Evolutionary conservation across 1,140 invertebrate species (phyloP), one percentile per base, ranked within the genome.

Genomic region (Dinothrombium tinctorium): DNA sequence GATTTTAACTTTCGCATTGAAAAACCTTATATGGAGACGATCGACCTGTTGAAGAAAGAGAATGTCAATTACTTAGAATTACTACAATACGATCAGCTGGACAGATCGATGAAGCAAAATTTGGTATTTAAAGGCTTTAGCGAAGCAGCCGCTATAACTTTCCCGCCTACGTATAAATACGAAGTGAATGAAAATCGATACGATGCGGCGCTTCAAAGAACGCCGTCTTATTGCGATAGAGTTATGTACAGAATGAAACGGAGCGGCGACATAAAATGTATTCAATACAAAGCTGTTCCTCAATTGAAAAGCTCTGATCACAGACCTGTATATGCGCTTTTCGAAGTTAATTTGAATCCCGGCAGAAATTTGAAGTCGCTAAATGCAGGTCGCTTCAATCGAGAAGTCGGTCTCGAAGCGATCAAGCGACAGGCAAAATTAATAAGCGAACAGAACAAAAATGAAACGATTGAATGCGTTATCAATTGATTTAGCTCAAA

Each of bases 121-220:
- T n/a, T 26, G 6, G 26, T 38, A 23, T 38, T 38, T 12, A 9
- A 38, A 25, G 22, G 24, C 24, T 69, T 68, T 48, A 50, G 58
- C 50, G 87, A 94, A 64, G 82, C 77, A 1, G 69, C 74, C 19
- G 22, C 21, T 17, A 82, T 92, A 38, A 76, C 71, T 12, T 94
- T 94, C 63, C 71, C 75, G 14, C 86, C 86, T 8, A 90, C 84
- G 0, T 94, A 87, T 56, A 94, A 94, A 69, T 92, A 83, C 58
- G 80, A 89, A 58, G 72, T 76, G 15, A 78, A 79, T 15, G 82
- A 77, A 7, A 73, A 84, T 57, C 70, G 71, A 51, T 89, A 83
- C 56, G 83, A 90, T 60, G 77, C 78, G 3, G 83, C 78, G 7
- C 70, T 70, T 25, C 75, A 81, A 53, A 67, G 86, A 2, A 77